Base-by-base conservation (phyloP, 2,113 vertebrate species). In the Notiomystis cincta region DNA sequence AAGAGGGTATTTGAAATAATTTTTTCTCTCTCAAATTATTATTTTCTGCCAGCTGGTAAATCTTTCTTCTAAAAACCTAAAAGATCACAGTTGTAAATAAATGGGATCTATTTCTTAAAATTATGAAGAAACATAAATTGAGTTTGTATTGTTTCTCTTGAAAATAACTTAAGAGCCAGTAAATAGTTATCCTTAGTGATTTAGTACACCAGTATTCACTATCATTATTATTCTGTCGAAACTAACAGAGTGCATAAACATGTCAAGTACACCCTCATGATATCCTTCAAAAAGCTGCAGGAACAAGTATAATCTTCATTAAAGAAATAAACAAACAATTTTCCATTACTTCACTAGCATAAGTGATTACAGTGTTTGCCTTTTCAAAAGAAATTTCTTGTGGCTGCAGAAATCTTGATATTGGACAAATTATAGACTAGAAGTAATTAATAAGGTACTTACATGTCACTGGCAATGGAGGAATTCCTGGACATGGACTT, bases 381-480 rank as follows among this genome's bases (percentile, higher is more conserved):
- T 81, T 50, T 30, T 23, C 12, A 35, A 79, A 51, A 8, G 47
- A 53, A 8, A 24, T 2, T 31, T 76, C 7, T 53, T 42, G 22
- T 38, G 58, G 4, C 11, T 85, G 12, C 19, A 88, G 67, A 84
- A 61, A 35, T 48, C 19, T 69, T n/a, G 11, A 60, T 19, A 58
- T 24, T 80, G 22, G 11, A 45, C 20, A 87, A 81, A 91, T 61
- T 13, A 42, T 2, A 40, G 19, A 38, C 15, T 44, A 54, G 19
- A 66, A 38, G 4, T 62, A 75, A 62, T 86, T 66, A 56, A 31
- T 33, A 37, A 87, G 42, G 15, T 92, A 98, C 99, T 99, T 96
- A 99, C 99, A 99, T 99, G 97, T 99, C 99, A 97, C 99, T 99
- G 96, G 99, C 99, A 88, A 99, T 99, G 97, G 99, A 99, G 98